A percentile compares a stretch with the other conserved stretches of the same genome.
These are phyloP conservation scores for Chloroclystis v-ata DNA, from an alignment of 2,888 invertebrate genomes.

Conservation along the genomic window DNA sequence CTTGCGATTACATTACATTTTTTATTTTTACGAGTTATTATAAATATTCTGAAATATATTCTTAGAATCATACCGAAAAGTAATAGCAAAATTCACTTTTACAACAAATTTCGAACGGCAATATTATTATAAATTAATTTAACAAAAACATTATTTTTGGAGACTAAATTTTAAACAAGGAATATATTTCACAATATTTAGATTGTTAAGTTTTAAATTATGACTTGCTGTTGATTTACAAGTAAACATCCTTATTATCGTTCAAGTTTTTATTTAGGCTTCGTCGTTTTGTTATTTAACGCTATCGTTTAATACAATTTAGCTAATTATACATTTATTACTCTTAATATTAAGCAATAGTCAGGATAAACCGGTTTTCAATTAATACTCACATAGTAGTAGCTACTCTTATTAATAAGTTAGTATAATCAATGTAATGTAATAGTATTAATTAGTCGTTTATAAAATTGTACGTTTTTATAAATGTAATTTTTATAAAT, in stretches of 20 bases:
- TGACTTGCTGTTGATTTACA: slow-evolving; percentile 70
- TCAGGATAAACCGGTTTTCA: slow-evolving; percentile 78
- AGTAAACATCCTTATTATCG: slow-evolving; percentile 75
- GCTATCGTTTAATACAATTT: slow-evolving; percentile 65
- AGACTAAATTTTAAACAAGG: slow-evolving; percentile 15
- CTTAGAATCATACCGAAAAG: no score
- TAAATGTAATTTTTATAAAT: slow-evolving; percentile 42
- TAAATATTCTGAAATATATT: slow-evolving; percentile 31
- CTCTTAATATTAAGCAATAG: slow-evolving; percentile 67
- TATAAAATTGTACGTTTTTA: slow-evolving; percentile 30
- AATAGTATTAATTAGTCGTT: slow-evolving; percentile 42
- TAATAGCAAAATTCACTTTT: no score
- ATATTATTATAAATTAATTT: no score
- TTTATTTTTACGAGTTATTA: slow-evolving; percentile 53
- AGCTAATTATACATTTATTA: slow-evolving; percentile 74
- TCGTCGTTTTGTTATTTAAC: slow-evolving; percentile 58
- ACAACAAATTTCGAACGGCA: no score
- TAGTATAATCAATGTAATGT: slow-evolving; percentile 75
- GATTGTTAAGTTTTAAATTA: slow-evolving; percentile 70
- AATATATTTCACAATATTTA: slow-evolving; percentile 28
- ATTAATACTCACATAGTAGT: slow-evolving; percentile 66
- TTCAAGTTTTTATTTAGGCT: slow-evolving; percentile 61
- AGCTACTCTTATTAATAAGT: slow-evolving; percentile 63
- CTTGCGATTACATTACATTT: slow-evolving; percentile 75
- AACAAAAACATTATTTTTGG: not conserved